These are phyloP conservation scores for Tethea ocularis DNA, from an alignment of 2,888 invertebrate genomes.

Conservation along the genomic window DNA sequence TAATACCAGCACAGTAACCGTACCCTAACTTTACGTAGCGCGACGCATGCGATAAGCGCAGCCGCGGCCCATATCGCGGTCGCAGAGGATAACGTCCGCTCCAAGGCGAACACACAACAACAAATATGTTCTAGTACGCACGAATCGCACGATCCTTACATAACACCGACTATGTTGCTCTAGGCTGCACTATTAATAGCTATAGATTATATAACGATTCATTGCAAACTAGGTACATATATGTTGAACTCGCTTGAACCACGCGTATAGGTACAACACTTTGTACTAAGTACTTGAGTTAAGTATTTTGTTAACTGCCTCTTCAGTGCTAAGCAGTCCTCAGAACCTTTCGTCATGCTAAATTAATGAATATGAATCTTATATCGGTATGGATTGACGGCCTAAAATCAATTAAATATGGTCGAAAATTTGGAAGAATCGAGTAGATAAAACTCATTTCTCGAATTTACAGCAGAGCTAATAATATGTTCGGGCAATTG, in stretches of 20 bases:
- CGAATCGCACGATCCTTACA: slow-evolving; percentile 58
- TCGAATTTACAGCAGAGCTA: no score
- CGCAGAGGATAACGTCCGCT: slow-evolving; percentile 71
- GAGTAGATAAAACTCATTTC: no score
- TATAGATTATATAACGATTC: slow-evolving; percentile 10
- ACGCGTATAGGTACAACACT: not conserved
- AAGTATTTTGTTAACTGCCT: not conserved
- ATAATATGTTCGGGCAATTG: no score
- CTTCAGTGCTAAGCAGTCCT: no score
- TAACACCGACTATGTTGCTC: slow-evolving; percentile 52
- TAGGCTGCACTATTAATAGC: slow-evolving; percentile 42
- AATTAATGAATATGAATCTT: no score
- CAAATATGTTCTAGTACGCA: slow-evolving; percentile 40
- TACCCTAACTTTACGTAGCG: slow-evolving; percentile 15
- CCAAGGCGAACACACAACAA: slow-evolving; percentile 66
- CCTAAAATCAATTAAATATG: no score
- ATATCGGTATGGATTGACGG: no score
- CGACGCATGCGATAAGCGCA: slow-evolving; percentile 48
- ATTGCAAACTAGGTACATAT: not conserved
- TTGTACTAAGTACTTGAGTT: not conserved
- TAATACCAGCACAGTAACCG: not conserved
- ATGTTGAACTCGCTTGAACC: not conserved
- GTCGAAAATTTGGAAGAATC: no score
- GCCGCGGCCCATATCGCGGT: slow-evolving; percentile 55
- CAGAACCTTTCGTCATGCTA: no score